Percentiles rank a stretch among this genome's conserved stretches.
phyloP scores from a whole-genome alignment of 1,140 invertebrate genomes.

The Drosophila repleta region DNA sequence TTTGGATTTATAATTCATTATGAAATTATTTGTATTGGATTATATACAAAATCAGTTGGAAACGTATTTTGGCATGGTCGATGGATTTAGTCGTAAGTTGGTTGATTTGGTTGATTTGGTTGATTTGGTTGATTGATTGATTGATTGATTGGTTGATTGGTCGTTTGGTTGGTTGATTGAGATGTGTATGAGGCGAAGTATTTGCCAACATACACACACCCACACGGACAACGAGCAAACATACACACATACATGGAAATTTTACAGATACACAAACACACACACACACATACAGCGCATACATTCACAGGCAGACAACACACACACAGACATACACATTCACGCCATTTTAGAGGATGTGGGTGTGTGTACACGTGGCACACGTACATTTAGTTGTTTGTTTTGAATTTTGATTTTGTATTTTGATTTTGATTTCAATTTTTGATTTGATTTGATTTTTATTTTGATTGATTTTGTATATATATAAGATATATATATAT shows the following conservation, averaged over 20 bases:
- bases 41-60: slow-evolving; percentile 57
- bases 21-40: slow-evolving; percentile 39
- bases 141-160: slow-evolving; percentile 28
- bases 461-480: slow-evolving; percentile 8
- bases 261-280: slow-evolving; percentile 3
- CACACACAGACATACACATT: not conserved
- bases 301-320: slow-evolving; percentile 1
- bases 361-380: slow-evolving; percentile 55
- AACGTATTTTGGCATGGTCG: slow-evolving; percentile 52
- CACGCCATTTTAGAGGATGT: slow-evolving; percentile 4
- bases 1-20: slow-evolving; percentile 58
- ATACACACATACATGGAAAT: slow-evolving; percentile 35
- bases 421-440: slow-evolving; percentile 36
- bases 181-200: slow-evolving; percentile 43
- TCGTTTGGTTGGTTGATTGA: slow-evolving; percentile 32
- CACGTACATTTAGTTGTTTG: slow-evolving; percentile 28
- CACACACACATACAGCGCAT: slow-evolving; percentile 38
- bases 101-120: slow-evolving; percentile 33
- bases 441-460: slow-evolving; percentile 33
- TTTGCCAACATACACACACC: slow-evolving; percentile 52
- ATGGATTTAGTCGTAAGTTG: slow-evolving; percentile 48
- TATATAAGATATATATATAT: too few species aligned
- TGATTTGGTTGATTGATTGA: slow-evolving; percentile 45
- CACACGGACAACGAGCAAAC: not conserved
- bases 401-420: slow-evolving; percentile 36